Percentiles rank a stretch among this genome's conserved stretches.
Evolutionary conservation across 2,113 vertebrate genomes (phyloP).

Genomic region (Oreotrochilus melanogaster): DNA sequence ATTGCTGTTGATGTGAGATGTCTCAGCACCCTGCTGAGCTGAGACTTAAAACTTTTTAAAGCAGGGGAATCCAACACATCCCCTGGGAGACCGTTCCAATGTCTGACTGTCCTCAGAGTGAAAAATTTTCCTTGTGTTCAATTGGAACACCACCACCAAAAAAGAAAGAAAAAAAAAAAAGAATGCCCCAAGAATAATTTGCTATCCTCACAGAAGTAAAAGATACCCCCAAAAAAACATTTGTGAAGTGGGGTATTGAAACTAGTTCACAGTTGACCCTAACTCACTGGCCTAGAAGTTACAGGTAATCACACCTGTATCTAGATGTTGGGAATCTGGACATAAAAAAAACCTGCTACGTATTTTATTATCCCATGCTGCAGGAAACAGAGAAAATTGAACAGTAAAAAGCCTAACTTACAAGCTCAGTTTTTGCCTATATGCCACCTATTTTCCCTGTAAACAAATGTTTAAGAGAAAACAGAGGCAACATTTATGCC

Average conservation of each 20-base stretch:
- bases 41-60: too few relatives aligned
- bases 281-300: not conserved
- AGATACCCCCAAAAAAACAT: not conserved
- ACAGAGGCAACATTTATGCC: not conserved
- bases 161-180: not conserved
- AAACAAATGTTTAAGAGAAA: not conserved
- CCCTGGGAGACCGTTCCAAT: too few relatives aligned
- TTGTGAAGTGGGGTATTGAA: not conserved
- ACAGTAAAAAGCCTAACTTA: not conserved
- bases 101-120: too few relatives aligned
- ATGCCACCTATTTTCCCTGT: not conserved
- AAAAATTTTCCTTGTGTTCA: too few relatives aligned
- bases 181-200: not conserved
- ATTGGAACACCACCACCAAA: too few relatives aligned
- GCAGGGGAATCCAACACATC: too few relatives aligned
- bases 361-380: not conserved
- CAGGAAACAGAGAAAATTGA: not conserved
- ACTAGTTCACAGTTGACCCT: not conserved
- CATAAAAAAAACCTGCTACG: not conserved
- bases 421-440: not conserved
- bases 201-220: not conserved
- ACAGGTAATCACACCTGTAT: not conserved
- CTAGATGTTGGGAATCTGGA: not conserved
- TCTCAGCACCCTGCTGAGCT: too few relatives aligned
- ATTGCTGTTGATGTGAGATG: too few relatives aligned